These are phyloP conservation scores for Spongilla lacustris DNA, from an alignment of 37 sponge, comb jelly and placozoan genomes.

Conservation along the genomic window DNA sequence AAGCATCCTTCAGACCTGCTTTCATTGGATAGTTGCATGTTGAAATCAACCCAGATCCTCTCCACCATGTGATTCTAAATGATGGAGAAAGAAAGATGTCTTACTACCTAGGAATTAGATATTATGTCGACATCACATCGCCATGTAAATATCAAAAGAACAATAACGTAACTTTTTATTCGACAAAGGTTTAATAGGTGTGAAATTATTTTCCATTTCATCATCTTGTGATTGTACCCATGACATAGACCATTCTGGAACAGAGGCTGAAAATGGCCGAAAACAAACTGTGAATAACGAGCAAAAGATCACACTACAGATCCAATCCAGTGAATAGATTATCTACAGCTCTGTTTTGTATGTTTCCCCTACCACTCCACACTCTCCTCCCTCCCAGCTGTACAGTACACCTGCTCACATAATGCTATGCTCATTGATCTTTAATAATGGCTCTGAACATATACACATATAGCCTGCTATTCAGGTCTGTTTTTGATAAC, in stretches of 20 bases:
- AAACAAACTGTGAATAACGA: background rate
- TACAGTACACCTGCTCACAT: conserved; percentile 1
- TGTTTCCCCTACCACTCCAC: background rate
- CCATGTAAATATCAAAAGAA: background rate
- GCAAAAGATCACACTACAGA: conserved; percentile 1
- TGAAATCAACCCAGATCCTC: background rate
- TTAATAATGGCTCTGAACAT: background rate
- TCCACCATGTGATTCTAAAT: background rate
- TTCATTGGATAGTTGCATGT: background rate
- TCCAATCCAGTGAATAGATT: background rate
- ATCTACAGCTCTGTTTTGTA: background rate
- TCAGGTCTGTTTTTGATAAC: conserved; percentile 1
- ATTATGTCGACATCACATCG: background rate
- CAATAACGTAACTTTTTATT: background rate
- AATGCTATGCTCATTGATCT: conserved; percentile 1
- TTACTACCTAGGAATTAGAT: background rate
- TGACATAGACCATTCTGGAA: background rate
- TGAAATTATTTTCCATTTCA: background rate
- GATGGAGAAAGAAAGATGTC: background rate
- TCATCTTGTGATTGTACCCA: background rate
- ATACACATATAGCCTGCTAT: background rate
- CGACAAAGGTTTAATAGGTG: background rate
- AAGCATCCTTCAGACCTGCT: background rate
- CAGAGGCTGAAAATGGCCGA: conserved; percentile 1
- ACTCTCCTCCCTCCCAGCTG: background rate